Evolutionary conservation across 2,888 invertebrate genomes (phyloP).

Genomic region (Neoaliturus tenellus): DNA sequence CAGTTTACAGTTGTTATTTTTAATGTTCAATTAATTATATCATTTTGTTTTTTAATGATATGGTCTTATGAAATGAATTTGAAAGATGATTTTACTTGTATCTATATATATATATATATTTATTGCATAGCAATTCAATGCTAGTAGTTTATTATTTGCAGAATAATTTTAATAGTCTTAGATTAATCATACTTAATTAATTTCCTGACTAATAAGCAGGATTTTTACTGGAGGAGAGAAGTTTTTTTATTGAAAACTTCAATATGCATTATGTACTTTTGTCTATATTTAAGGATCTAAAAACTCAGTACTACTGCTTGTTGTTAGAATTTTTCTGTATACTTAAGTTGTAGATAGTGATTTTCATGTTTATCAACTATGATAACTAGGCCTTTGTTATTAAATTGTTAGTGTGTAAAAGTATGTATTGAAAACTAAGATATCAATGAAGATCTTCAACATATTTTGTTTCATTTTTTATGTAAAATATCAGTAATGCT

Average conservation of each 20-base stretch:
- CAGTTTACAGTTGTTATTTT: too few relatives aligned
- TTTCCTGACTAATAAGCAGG: background rate
- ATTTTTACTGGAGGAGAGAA: slow-evolving; percentile 15
- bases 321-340: background rate
- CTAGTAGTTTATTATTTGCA: too few relatives aligned
- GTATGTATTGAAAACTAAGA: background rate
- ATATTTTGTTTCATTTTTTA: background rate
- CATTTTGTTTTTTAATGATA: too few relatives aligned
- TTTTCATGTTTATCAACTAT: background rate
- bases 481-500: background rate
- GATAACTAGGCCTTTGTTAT: background rate
- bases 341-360: slow-evolving; percentile 8
- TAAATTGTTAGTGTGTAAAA: background rate
- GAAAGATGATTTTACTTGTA: too few relatives aligned
- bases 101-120: too few relatives aligned
- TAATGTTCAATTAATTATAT: too few relatives aligned
- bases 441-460: background rate
- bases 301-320: background rate
- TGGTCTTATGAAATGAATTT: too few relatives aligned
- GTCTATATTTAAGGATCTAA: background rate
- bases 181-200: too few relatives aligned
- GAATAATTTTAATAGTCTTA: too few relatives aligned
- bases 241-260: background rate
- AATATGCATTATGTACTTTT: background rate
- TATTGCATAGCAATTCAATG: too few relatives aligned